Evolutionary conservation across 2,113 vertebrate genomes (phyloP).

Genomic region (Cinclus cinclus): DNA sequence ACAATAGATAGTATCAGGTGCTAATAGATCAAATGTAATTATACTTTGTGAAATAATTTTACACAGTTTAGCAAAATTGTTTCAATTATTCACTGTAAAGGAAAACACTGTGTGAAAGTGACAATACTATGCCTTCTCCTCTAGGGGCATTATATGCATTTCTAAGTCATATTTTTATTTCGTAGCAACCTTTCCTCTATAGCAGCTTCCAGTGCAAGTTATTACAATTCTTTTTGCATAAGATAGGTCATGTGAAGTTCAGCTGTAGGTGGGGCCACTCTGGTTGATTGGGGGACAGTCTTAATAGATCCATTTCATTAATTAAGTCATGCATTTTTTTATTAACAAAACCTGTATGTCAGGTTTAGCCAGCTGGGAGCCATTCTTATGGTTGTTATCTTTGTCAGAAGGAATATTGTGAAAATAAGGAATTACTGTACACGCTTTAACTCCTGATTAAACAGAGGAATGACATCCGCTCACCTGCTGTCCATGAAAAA

Average conservation of each 20-base stretch:
- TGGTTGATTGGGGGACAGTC: constrained; percentile 75
- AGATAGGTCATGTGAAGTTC: constrained; percentile 80
- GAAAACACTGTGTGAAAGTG: constrained; percentile 55
- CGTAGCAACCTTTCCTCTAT: constrained; percentile 66
- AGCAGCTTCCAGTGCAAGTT: constrained; percentile 76
- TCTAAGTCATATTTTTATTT: constrained; percentile 66
- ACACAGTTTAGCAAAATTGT: constrained; percentile 34
- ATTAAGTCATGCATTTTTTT: constrained; percentile 82
- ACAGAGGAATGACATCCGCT: constrained; percentile 68
- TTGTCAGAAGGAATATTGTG: constrained; percentile 81
- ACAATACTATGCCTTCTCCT: constrained; percentile 61
- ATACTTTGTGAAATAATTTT: constrained; percentile 56
- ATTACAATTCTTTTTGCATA: constrained; percentile 81
- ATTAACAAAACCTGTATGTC: constrained; percentile 82
- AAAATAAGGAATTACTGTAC: constrained; percentile 79
- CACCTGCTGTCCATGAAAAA: constrained; percentile 61
- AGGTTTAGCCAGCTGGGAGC: constrained; percentile 78
- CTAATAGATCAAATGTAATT: constrained; percentile 66
- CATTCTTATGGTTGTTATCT: constrained; percentile 79
- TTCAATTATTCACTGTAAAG: constrained; percentile 54
- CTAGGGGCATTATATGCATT: constrained; percentile 62
- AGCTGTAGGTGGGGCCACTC: constrained; percentile 77
- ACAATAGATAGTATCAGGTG: constrained; percentile 62
- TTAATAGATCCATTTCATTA: constrained; percentile 83
- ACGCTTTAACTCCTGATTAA: constrained; percentile 80